Percentiles rank a stretch among this genome's conserved stretches.
Evolutionary conservation across 2,797 vertebrate species (phyloP).

Genomic region (Hybognathus amarus): DNA sequence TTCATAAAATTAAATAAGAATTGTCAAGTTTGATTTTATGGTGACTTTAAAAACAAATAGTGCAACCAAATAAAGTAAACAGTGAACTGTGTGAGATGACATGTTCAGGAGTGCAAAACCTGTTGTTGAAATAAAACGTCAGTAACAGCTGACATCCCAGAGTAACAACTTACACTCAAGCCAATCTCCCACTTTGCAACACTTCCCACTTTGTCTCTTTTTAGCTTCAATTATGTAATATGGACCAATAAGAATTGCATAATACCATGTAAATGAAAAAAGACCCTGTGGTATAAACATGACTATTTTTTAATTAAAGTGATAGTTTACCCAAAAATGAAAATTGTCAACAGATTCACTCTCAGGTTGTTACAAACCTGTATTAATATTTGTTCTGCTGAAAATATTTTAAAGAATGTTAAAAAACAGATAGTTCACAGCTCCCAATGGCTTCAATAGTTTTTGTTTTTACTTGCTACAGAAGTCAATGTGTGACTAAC

Average conservation of each 20-base stretch:
- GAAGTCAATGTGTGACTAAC: too few species aligned
- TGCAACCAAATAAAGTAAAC: not conserved
- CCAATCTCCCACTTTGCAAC: not conserved
- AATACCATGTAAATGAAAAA: not conserved
- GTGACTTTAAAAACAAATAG: not conserved
- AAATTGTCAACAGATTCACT: too few species aligned
- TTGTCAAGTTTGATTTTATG: not conserved
- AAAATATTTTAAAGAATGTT: too few species aligned
- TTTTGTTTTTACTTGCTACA: too few species aligned
- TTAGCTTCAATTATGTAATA: not conserved
- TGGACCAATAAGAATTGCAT: not conserved
- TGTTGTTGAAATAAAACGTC: not conserved
- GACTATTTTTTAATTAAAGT: too few species aligned
- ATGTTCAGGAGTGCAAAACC: not conserved
- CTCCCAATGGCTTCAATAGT: too few species aligned
- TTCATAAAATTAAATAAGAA: too few species aligned
- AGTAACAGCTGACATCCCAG: conserved; percentile 19
- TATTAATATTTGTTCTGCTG: too few species aligned
- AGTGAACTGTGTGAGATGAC: not conserved
- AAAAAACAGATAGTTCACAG: too few species aligned
- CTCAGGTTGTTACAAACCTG: too few species aligned
- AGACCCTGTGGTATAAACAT: not conserved
- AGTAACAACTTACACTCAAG: not conserved
- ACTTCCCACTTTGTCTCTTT: not conserved
- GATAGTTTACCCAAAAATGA: too few species aligned